Evolutionary conservation across 2,113 vertebrate species (phyloP).

Genomic region (Xenus cinereus): DNA sequence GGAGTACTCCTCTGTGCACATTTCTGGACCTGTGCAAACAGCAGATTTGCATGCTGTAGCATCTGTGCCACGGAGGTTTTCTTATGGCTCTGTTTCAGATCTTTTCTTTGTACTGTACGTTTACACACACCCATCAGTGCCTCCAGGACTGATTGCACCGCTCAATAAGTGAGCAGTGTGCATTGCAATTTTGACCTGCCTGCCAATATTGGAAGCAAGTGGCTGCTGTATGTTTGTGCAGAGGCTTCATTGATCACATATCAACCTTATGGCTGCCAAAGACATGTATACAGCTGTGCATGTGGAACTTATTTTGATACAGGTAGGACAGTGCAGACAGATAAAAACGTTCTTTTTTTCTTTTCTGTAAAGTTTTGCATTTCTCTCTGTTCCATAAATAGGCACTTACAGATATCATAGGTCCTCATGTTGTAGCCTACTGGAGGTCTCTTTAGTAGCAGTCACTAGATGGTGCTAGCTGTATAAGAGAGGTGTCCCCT

Average conservation of each 20-base stretch:
- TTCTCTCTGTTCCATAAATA: neutral
- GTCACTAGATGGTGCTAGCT: conserved; percentile 68
- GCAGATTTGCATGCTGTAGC: neutral
- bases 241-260: neutral
- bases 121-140: neutral
- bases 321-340: neutral
- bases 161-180: neutral
- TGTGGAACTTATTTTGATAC: neutral
- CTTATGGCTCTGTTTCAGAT: neutral
- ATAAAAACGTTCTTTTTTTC: neutral
- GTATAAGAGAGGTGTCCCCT: conserved; percentile 24
- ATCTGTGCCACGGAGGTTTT: neutral
- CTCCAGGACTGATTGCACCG: neutral
- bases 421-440: neutral
- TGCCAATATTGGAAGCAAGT: neutral
- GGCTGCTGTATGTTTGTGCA: neutral
- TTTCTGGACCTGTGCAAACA: neutral
- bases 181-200: neutral
- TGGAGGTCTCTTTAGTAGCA: conserved; percentile 39
- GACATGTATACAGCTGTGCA: rapidly evolving
- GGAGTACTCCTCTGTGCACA: neutral
- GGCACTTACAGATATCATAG: rapidly evolving
- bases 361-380: neutral
- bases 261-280: neutral
- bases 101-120: neutral